Evolutionary conservation across 2,888 invertebrate species (phyloP), one percentile per base, ranked within the genome.

Genomic region (Sipha maydis): DNA sequence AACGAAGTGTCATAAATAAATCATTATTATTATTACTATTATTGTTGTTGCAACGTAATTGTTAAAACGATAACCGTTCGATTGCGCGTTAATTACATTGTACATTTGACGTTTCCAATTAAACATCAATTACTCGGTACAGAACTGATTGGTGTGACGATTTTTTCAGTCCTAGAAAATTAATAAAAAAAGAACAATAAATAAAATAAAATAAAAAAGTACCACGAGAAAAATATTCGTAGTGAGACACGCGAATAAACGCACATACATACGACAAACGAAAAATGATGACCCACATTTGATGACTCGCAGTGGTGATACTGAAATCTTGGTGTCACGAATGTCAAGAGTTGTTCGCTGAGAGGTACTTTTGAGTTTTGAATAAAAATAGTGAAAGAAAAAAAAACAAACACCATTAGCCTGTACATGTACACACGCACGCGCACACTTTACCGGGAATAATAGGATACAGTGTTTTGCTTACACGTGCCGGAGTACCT

Each of bases 241-340:
- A n/a, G n/a, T n/a, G n/a, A n/a, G n/a, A n/a, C n/a, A n/a, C n/a
- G n/a, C n/a, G n/a, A n/a, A n/a, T n/a, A n/a, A n/a, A n/a, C n/a
- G n/a, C n/a, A n/a, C n/a, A n/a, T n/a, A n/a, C n/a, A n/a, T 0
- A 56, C 14, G 21, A 69, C 31, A 17, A 79, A 54, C 54, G 38
- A 56, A 69, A 78, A 54, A 61, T 21, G 61, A 61, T 80, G 54
- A 80, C 73, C 85, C 25, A 86, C 73, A 88, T 80, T 75, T 28
- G 80, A 38, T 38, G 61, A 41, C 79, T n/a, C 19, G 21, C 76
- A 69, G 69, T 28, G 7, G 38, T 34, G 80, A 75, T 80, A 80
- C 80, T 75, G 80, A 88, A 80, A 88, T 73, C 61, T 85, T 38
- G 11, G 38, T 25, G 73, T 88, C 73, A 19, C 80, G 25, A 28